Conservation (phyloP, 2,888 invertebrate genomes). For the Oscheius onirici region DNA sequence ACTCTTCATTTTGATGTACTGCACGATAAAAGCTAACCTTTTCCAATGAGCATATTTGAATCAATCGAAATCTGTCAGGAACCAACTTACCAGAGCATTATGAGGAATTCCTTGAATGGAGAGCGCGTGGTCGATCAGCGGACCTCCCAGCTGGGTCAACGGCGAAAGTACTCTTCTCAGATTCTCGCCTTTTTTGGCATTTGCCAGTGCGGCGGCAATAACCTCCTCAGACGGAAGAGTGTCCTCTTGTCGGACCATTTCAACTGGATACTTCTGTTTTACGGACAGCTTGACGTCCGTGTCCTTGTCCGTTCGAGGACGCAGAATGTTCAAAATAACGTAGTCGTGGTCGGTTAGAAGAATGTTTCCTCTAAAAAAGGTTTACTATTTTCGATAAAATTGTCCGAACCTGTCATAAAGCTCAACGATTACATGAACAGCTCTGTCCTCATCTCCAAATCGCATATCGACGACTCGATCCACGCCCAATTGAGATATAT, state of each 20-base stretch:
- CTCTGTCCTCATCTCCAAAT: slow-evolving; percentile 90
- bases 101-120: slow-evolving; percentile 78
- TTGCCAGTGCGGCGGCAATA: slow-evolving; percentile 44
- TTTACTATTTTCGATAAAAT: no score
- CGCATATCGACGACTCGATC: slow-evolving; percentile 94
- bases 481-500: slow-evolving; percentile 81
- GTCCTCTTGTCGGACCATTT: slow-evolving; percentile 79
- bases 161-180: slow-evolving; percentile 52
- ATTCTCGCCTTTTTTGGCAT: slow-evolving; percentile 47
- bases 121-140: slow-evolving; percentile 90
- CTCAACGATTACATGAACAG: slow-evolving; percentile 93
- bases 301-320: slow-evolving; percentile 78
- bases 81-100: slow-evolving; percentile 47
- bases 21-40: no score
- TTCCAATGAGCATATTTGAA: no score
- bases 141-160: slow-evolving; percentile 82
- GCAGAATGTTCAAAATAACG: slow-evolving; percentile 79
- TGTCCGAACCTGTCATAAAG: slow-evolving; percentile 82
- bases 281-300: slow-evolving; percentile 90
- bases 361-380: slow-evolving; percentile 87
- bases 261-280: slow-evolving; percentile 85
- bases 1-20: no score
- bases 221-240: slow-evolving; percentile 45
- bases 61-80: no score
- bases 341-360: slow-evolving; percentile 89